Percentiles rank a stretch among this genome's conserved stretches.
Evolutionary conservation across 1,140 invertebrate species (phyloP).

Genomic region (Archivesica marissinica): DNA sequence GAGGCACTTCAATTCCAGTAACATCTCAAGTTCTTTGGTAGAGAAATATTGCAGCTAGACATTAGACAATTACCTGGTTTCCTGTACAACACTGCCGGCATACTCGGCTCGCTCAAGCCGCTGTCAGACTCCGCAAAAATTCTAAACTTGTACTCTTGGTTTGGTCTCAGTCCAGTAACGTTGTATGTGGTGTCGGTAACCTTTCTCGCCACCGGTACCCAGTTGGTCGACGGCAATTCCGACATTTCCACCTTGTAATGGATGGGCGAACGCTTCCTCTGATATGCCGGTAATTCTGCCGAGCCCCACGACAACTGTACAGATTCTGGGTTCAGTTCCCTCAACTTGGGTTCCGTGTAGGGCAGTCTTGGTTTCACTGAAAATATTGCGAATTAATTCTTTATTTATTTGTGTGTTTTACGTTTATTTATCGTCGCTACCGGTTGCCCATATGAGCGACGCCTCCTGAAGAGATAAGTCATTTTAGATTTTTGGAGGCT

Average conservation of each 20-base stretch:
- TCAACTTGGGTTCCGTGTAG: slow-evolving; percentile 69
- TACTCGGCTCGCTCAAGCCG: slow-evolving; percentile 94
- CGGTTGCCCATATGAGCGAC: too few relatives aligned
- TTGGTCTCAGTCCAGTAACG: slow-evolving; percentile 75
- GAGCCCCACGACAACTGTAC: slow-evolving; percentile 76
- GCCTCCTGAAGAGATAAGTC: too few relatives aligned
- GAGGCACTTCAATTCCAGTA: too few relatives aligned
- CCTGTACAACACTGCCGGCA: slow-evolving; percentile 73
- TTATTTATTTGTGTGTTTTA: too few relatives aligned
- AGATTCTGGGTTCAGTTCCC: slow-evolving; percentile 71
- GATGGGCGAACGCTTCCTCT: slow-evolving; percentile 68
- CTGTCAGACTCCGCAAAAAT: slow-evolving; percentile 98
- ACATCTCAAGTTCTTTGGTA: too few relatives aligned
- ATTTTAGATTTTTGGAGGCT: too few relatives aligned
- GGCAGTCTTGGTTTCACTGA: slow-evolving; percentile 76
- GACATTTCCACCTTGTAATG: slow-evolving; percentile 80
- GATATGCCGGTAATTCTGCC: slow-evolving; percentile 77
- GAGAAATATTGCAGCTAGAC: too few relatives aligned
- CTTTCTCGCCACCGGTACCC: slow-evolving; percentile 74
- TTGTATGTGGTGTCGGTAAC: slow-evolving; percentile 76
- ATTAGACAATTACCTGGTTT: slow-evolving; percentile 72
- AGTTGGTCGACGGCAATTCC: slow-evolving; percentile 76
- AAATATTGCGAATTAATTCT: slow-evolving; percentile 1
- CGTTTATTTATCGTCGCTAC: too few relatives aligned
- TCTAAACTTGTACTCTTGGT: slow-evolving; percentile 95